Base-by-base conservation (phyloP, 2,888 invertebrate species). In the Drepana falcataria region DNA sequence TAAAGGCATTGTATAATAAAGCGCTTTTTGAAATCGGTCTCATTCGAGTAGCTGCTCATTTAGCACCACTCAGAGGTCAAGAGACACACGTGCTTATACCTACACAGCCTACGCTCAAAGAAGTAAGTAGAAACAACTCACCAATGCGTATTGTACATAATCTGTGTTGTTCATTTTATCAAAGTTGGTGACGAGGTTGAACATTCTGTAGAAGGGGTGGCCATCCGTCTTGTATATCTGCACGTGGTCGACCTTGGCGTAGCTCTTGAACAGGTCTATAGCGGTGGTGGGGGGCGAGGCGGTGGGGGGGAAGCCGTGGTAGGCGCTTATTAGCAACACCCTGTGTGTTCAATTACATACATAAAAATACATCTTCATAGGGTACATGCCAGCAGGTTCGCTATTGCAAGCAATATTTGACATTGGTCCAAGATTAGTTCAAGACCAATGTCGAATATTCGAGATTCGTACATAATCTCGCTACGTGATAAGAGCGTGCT, bases 101-200 rank as follows among this genome's bases (percentile, higher is more conserved):
- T 37, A 37, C 3, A 37, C 3, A 4, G 9, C 3, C 9, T 9
- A 2, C 3, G 9, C 7, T 9, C 44, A 44, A 44, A 1, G 44
- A 3, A 21, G 21, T 21, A 21, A 21, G 21, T 21, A 21, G 3
- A 9, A 44, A 0, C 9, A 44, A 87, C 93, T 89, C 77, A 95
- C 95, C 83, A 95, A 78, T 52, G 94, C 92, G 77, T 96, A 96
- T 64, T 94, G 94, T 61, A 93, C 92, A 55, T 95, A 87, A 73
- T 96, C 95, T 2, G 91, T 86, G n/a, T 87, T 81, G 47, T 89
- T 80, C 85, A 95, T 93, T 67, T 94, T 93, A 33, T 94, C 92
- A 53, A 95, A 92, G 81, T 97, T 96, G 2, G 95, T 94, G 58
- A 95, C 80, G 6, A 96, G 86, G 56, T 93, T 92, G 78, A 95